Conservation (phyloP, 1,140 invertebrate species). For the Zaprionus kolodkinae region DNA sequence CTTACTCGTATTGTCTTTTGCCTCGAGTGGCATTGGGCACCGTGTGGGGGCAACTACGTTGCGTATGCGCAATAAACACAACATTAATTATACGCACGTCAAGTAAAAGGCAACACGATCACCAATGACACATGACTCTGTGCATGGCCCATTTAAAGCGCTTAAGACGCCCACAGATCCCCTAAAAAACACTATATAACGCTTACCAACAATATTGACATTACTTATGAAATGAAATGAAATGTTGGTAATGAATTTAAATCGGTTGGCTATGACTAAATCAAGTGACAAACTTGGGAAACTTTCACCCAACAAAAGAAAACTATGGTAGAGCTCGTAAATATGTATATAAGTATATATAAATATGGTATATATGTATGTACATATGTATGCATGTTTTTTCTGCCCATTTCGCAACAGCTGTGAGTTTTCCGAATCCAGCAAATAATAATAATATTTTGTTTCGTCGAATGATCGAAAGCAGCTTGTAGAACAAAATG, state of each 20-base stretch:
- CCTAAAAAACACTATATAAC: background rate
- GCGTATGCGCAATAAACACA: constrained; percentile 70
- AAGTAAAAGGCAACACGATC: constrained; percentile 61
- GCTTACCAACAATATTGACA: background rate
- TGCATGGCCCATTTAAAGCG: constrained; percentile 52
- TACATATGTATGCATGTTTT: background rate
- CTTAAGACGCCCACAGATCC: constrained; percentile 51
- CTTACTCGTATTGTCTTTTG: constrained; percentile 48
- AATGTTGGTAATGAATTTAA: background rate
- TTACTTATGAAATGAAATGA: background rate
- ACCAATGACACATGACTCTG: constrained; percentile 49
- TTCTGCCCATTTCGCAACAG: constrained; percentile 25
- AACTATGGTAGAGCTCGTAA: constrained; percentile 6
- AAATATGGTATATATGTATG: background rate
- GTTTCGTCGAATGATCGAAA: constrained; percentile 47
- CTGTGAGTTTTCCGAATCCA: constrained; percentile 52
- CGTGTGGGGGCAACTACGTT: constrained; percentile 38
- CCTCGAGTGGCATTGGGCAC: background rate
- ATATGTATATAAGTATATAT: background rate
- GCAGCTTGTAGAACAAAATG: constrained; percentile 55
- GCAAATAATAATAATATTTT: constrained; percentile 42
- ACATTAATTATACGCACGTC: constrained; percentile 62
- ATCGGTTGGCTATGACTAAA: background rate
- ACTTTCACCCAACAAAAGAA: constrained; percentile 51
- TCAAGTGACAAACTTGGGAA: background rate